These are phyloP conservation scores for Corythucha ciliata DNA, from an alignment of 2,888 invertebrate genomes.

Conservation along the genomic window DNA sequence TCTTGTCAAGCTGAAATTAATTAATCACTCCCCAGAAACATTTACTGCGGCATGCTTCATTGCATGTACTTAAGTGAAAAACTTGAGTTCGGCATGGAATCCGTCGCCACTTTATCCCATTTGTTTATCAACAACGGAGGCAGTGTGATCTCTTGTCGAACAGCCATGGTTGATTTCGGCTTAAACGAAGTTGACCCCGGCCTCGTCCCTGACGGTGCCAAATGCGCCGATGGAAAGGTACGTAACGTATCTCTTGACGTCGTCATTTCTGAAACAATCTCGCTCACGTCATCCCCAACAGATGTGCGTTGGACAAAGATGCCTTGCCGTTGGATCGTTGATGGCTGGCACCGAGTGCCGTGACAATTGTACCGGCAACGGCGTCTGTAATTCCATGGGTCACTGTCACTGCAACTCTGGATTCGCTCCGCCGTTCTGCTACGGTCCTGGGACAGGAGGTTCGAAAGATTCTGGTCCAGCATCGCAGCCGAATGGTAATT, in stretches of 20 bases:
- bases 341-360: conserved; percentile 54
- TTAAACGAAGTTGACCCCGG: conserved; percentile 87
- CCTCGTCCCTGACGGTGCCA: conserved; percentile 87
- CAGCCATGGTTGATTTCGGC: conserved; percentile 86
- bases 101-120: conserved; percentile 70
- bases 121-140: conserved; percentile 70
- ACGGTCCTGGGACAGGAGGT: conserved; percentile 78
- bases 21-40: too few species aligned
- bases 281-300: too few species aligned
- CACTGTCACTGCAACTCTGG: conserved; percentile 92
- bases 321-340: conserved; percentile 56
- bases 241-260: not conserved
- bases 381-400: conserved; percentile 80
- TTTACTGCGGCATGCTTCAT: conserved; percentile 86
- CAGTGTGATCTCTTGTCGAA: conserved; percentile 76
- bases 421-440: conserved; percentile 79
- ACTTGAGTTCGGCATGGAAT: conserved; percentile 90
- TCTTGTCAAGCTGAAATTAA: too few species aligned
- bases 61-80: conserved; percentile 89
- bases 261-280: too few species aligned
- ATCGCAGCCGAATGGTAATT: conserved; percentile 68
- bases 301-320: conserved; percentile 89
- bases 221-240: conserved; percentile 75
- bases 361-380: conserved; percentile 71
- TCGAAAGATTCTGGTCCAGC: conserved; percentile 86